phyloP scores from a whole-genome alignment of 1,140 invertebrate genomes.

The Drosophila hydei region DNA sequence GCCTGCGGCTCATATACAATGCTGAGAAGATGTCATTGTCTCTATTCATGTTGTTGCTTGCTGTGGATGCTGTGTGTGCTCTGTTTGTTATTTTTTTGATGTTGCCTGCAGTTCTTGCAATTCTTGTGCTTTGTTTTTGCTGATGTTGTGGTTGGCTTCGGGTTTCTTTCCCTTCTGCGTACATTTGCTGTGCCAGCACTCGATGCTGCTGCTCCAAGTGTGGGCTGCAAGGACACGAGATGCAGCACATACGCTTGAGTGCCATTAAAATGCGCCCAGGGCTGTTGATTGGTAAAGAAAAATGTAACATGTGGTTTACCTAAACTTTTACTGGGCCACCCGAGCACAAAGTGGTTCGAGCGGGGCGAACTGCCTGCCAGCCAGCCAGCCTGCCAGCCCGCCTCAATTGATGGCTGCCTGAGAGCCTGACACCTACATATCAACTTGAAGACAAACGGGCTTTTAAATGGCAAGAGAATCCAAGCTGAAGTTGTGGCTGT shows the following conservation, averaged over 20 bases:
- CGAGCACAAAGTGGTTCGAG: background rate
- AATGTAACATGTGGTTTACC: slow-evolving; percentile 56
- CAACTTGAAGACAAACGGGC: slow-evolving; percentile 39
- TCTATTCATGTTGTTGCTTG: slow-evolving; percentile 37
- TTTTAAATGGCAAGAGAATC: slow-evolving; percentile 32
- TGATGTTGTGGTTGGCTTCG: slow-evolving; percentile 39
- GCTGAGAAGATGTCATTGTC: slow-evolving; percentile 63
- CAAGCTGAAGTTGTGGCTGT: background rate
- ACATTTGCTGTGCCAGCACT: slow-evolving; percentile 25
- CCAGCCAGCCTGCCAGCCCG: slow-evolving; percentile 6
- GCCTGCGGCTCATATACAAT: slow-evolving; percentile 44
- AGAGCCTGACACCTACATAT: slow-evolving; percentile 41
- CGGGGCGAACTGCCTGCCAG: background rate
- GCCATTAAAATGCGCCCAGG: slow-evolving; percentile 50
- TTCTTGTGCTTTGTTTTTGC: slow-evolving; percentile 36
- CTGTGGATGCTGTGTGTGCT: background rate
- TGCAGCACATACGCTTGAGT: slow-evolving; percentile 43
- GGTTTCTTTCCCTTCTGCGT: slow-evolving; percentile 16
- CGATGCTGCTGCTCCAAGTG: slow-evolving; percentile 19
- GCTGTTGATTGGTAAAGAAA: slow-evolving; percentile 50
- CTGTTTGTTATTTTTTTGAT: slow-evolving; percentile 15
- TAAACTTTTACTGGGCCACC: slow-evolving; percentile 37
- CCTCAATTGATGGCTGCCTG: slow-evolving; percentile 27
- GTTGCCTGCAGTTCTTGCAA: slow-evolving; percentile 37
- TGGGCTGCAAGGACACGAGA: slow-evolving; percentile 34